These are phyloP conservation scores for Theocolax elegans DNA, from an alignment of 1,140 invertebrate genomes.

Conservation along the genomic window DNA sequence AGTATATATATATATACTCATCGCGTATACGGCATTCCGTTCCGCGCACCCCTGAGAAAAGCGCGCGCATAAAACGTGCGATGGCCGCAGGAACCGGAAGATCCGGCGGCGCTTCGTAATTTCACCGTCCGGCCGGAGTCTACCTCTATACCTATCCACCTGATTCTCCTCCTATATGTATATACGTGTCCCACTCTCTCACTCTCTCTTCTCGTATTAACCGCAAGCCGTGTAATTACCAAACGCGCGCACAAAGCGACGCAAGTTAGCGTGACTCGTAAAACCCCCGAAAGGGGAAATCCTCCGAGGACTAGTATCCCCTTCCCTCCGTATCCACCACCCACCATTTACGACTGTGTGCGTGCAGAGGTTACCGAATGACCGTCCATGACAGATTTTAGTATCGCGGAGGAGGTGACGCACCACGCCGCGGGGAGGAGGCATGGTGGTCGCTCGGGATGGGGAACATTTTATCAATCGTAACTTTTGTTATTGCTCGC, in stretches of 20 bases:
- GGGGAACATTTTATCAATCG: constrained; percentile 12
- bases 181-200: no score
- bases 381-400: no score
- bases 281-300: not conserved
- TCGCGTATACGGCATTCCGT: not conserved
- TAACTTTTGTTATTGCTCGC: constrained; percentile 15
- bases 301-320: not conserved
- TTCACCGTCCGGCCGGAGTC: constrained; percentile 18
- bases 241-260: not conserved
- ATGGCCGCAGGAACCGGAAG: constrained; percentile 32
- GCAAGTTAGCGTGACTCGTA: constrained; percentile 15
- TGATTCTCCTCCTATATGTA: no score
- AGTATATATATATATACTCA: no score
- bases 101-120: constrained; percentile 37
- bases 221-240: constrained; percentile 31
- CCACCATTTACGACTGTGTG: no score
- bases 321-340: not conserved
- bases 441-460: no score
- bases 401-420: no score
- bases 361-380: no score
- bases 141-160: no score
- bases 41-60: not conserved
- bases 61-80: not conserved
- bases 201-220: no score
- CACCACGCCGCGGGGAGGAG: no score